A percentile compares a stretch with the other conserved stretches of the same genome.
phyloP scores from a whole-genome alignment of 2,888 invertebrate species.

The Tachina lurida region DNA sequence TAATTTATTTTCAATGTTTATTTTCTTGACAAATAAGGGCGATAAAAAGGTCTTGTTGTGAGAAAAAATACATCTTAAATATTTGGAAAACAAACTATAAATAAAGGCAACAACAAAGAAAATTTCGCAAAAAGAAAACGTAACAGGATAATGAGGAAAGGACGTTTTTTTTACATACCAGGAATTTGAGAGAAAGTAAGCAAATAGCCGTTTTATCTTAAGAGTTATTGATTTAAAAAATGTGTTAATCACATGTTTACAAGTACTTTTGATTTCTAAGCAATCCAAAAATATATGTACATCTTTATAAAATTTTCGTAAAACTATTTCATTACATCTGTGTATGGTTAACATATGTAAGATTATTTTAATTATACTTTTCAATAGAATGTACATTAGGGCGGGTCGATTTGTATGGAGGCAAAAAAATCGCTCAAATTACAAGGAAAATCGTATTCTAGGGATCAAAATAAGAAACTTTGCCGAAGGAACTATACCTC shows the following conservation, averaged over 20 bases:
- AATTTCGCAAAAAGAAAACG: slow-evolving; percentile 44
- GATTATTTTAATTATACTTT: slow-evolving; percentile 13
- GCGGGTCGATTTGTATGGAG: too few species aligned
- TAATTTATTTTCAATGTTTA: slow-evolving; percentile 14
- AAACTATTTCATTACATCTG: background rate
- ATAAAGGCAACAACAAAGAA: too few species aligned
- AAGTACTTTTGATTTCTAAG: background rate
- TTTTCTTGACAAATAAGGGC: slow-evolving; percentile 33
- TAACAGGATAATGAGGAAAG: slow-evolving; percentile 7
- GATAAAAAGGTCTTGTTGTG: background rate
- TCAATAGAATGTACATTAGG: too few species aligned
- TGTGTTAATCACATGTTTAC: slow-evolving; percentile 45
- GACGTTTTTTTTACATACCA: slow-evolving; percentile 5
- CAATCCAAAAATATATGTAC: background rate
- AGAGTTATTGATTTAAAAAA: background rate
- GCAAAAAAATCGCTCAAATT: too few species aligned
- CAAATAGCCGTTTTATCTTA: background rate
- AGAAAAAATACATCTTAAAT: slow-evolving; percentile 43
- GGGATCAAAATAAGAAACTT: too few species aligned
- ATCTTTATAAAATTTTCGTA: background rate
- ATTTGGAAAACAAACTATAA: slow-evolving; percentile 49
- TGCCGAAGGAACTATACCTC: too few species aligned
- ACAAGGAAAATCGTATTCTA: too few species aligned
- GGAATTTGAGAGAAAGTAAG: background rate
- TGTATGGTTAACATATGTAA: slow-evolving; percentile 54